Conservation (phyloP, 2,113 vertebrate genomes). For the Stigmatopora nigra region DNA sequence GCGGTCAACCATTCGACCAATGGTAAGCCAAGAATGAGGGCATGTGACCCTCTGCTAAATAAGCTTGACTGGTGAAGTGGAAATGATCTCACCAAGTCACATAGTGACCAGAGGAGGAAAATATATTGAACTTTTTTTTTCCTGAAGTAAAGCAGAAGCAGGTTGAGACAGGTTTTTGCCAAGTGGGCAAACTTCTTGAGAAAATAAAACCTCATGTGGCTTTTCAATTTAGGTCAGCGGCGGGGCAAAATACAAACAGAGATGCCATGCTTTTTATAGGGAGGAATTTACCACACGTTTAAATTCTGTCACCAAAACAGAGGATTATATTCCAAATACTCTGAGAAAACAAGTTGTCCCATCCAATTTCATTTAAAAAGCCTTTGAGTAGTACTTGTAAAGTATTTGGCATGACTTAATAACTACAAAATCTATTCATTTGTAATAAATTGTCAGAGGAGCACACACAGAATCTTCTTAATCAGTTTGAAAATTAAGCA, state of each 20-base stretch:
- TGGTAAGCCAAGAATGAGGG: not conserved
- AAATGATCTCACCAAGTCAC: conserved; percentile 2
- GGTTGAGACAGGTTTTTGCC: conserved; percentile 2
- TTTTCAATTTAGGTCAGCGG: conserved; percentile 31
- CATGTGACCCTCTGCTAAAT: not conserved
- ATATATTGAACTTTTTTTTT: not conserved
- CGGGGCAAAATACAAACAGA: not conserved
- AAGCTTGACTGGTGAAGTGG: not conserved
- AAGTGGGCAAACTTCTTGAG: not conserved
- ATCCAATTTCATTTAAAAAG: too few species aligned
- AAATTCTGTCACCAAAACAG: not conserved
- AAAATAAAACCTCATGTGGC: conserved; percentile 23
- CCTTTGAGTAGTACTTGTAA: not conserved
- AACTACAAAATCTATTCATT: not conserved
- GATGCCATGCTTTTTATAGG: not conserved
- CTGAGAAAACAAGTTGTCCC: too few species aligned
- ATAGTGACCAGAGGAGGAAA: not conserved
- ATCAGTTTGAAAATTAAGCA: too few species aligned
- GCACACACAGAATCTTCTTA: too few species aligned
- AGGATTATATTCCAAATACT: too few species aligned
- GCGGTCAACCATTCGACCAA: not conserved
- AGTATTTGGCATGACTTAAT: not conserved
- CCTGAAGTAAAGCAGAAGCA: not conserved
- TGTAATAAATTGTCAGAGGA: too few species aligned
- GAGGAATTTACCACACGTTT: not conserved